Evolutionary conservation across 2,113 vertebrate species (phyloP), one percentile per base, ranked within the genome.

Genomic region (Mirounga angustirostris): DNA sequence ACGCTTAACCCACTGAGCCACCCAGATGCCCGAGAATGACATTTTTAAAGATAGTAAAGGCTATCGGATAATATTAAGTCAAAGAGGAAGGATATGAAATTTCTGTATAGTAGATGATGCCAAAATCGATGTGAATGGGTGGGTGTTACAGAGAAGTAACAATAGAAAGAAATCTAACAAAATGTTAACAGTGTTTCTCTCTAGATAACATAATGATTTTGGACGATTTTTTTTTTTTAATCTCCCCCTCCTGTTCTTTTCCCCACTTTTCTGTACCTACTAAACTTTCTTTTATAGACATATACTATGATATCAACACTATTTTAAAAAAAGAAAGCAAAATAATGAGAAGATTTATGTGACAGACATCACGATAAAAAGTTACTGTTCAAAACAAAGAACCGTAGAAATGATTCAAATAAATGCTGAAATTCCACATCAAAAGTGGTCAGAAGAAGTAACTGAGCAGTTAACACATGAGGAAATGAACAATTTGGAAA

Each of bases 261-360:
- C 21, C 71, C 26, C 6, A 73, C 22, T 84, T 74, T 52, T 73
- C 36, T 69, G 13, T n/a, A 67, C 6, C 22, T 65, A 76, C 5
- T 0, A 61, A n/a, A 46, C 61, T 91, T 88, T 94, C 36, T 79
- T 24, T 61, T 59, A 43, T 59, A 15, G 79, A 59, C 21, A 56
- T 46, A 28, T 58, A 74, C 46, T 94, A 89, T 54, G 85, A 89
- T 69, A 54, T 79, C 46, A 79, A 71, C 28, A 52, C 67, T 81
- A 81, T 65, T 95, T 50, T 46, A n/a, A 78, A 78, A 94, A 96
- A 95, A 43, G 50, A 89, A 96, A 86, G 63, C 9, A 90, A 79
- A 92, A 61, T 54, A 89, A 89, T 46, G 71, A 94, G 50, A 89
- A 83, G 67, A 85, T 40, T 40, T 36, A 54, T 79, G 28, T 46